Conservation (phyloP, 1,140 invertebrate species). For the Lasioglossum baleicum region DNA sequence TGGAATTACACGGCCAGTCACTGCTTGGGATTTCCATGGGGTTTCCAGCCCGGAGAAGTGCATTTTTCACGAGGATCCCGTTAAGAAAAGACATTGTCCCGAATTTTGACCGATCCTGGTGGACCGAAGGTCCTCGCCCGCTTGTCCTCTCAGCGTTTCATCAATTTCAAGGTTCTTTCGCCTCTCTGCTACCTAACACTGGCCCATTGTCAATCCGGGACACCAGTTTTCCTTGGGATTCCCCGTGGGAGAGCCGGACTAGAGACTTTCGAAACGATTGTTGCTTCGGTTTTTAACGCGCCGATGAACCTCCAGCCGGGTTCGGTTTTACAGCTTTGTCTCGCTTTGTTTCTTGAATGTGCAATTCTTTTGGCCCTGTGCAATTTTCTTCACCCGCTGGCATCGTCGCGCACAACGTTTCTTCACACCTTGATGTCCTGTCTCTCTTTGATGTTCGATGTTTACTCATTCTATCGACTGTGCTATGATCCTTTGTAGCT, state of each 20-base stretch:
- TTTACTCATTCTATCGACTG: background rate
- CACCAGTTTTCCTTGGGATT: conserved; percentile 13
- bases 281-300: background rate
- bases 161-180: conserved; percentile 26
- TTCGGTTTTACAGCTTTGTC: background rate
- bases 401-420: background rate
- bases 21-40: background rate
- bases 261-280: background rate
- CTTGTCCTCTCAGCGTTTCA: background rate
- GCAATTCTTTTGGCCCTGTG: too few relatives aligned
- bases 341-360: background rate
- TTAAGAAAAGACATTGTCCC: background rate
- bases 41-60: background rate
- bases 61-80: conserved; percentile 18
- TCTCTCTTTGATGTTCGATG: background rate
- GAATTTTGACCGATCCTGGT: conserved; percentile 9
- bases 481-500: background rate
- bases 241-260: background rate
- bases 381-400: too few relatives aligned
- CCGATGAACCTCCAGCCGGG: background rate
- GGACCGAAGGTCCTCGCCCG: background rate
- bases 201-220: background rate
- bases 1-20: background rate
- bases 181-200: background rate
- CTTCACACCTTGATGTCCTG: background rate